phyloP scores from a whole-genome alignment of 2,113 vertebrate species.

The Stictonetta naevosa region DNA sequence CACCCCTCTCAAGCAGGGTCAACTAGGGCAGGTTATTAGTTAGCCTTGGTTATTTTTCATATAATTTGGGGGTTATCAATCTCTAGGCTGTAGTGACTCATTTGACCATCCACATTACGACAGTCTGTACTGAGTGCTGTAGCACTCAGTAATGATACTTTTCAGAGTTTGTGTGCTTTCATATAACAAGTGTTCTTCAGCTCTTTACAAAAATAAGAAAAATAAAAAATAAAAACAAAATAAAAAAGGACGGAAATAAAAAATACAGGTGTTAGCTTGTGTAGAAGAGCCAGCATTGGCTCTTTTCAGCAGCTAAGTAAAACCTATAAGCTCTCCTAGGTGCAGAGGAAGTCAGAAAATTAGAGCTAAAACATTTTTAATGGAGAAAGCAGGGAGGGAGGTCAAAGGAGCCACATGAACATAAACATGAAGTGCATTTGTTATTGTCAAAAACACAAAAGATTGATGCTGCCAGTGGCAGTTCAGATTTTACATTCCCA shows the following conservation, averaged over 20 bases:
- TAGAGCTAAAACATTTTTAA: not conserved
- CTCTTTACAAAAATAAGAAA: not conserved
- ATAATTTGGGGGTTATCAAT: not conserved
- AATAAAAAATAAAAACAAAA: not conserved
- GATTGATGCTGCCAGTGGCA: fast-evolving
- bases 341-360: not conserved
- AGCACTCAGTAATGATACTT: not conserved
- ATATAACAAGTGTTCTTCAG: not conserved
- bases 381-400: fast-evolving
- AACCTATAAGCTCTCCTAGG: not conserved
- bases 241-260: not conserved
- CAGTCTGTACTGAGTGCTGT: not conserved
- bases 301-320: not conserved
- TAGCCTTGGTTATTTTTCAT: not conserved
- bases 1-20: fast-evolving
- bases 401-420: not conserved
- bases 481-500: not conserved
- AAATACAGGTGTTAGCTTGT: not conserved
- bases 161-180: not conserved
- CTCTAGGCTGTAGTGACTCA: not conserved
- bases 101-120: not conserved
- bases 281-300: not conserved
- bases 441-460: not conserved
- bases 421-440: not conserved
- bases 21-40: not conserved